Evolutionary conservation across 2,113 vertebrate species (phyloP).

Genomic region (Tragulus kanchil): DNA sequence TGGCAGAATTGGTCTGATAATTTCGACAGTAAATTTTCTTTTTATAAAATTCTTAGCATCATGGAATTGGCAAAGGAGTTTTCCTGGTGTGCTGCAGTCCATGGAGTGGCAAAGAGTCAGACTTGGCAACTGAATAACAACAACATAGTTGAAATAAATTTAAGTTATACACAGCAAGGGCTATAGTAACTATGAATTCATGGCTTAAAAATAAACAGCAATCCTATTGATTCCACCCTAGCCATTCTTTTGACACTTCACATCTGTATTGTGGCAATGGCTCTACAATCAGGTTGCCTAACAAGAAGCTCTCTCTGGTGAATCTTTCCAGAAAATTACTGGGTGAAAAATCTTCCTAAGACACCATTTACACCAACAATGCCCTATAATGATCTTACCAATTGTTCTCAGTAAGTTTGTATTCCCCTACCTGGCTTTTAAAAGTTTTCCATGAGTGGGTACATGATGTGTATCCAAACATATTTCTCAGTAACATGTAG

Average conservation of each 20-base stretch:
- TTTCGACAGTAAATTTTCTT: conserved; percentile 7
- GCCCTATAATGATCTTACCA: background rate
- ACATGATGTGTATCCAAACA: background rate
- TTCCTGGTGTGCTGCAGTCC: too few relatives aligned
- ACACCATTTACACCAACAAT: background rate
- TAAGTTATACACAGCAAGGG: background rate
- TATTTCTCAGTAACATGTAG: background rate
- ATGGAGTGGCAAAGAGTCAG: too few relatives aligned
- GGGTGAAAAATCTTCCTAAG: background rate
- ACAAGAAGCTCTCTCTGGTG: background rate
- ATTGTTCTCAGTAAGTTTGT: background rate
- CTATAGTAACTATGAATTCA: background rate
- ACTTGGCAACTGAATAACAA: too few relatives aligned
- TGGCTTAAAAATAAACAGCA: background rate
- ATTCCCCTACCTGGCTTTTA: background rate
- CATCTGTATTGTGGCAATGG: background rate
- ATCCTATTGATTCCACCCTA: background rate
- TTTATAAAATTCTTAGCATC: too few relatives aligned
- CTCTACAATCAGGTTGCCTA: background rate
- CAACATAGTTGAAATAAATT: background rate
- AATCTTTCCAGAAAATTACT: background rate
- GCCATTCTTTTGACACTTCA: background rate
- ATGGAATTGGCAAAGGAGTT: too few relatives aligned
- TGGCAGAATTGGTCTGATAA: background rate
- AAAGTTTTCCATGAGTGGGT: background rate